Conservation (phyloP, 2,113 vertebrate species). For the Megaceryle maxima region DNA sequence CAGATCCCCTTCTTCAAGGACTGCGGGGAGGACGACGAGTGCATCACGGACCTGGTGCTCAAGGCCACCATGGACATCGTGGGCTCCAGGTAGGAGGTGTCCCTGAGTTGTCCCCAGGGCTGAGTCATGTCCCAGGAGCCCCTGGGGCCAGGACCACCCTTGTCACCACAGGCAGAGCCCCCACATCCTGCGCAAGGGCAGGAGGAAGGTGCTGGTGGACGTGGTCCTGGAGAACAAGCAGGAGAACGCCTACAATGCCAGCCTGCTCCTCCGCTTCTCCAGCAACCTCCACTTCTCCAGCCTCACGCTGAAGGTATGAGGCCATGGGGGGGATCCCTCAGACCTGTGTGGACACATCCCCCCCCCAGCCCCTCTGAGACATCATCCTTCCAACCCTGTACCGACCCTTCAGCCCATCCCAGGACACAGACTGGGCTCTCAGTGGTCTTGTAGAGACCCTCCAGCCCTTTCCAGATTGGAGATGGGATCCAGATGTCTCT, state of each 20-base stretch:
- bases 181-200: constrained; percentile 80
- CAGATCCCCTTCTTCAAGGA: constrained; percentile 96
- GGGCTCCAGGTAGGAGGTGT: constrained; percentile 81
- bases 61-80: constrained; percentile 81
- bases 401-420: neutral
- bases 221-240: constrained; percentile 84
- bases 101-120: neutral
- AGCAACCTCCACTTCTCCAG: constrained; percentile 92
- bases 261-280: constrained; percentile 86
- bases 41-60: constrained; percentile 86
- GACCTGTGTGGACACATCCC: too few relatives aligned
- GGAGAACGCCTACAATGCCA: constrained; percentile 94
- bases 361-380: neutral
- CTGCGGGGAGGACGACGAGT: constrained; percentile 91
- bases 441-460: neutral
- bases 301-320: constrained; percentile 79
- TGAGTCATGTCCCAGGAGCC: neutral
- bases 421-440: neutral
- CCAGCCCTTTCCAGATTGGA: too few relatives aligned
- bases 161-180: constrained; percentile 80
- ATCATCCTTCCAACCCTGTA: neutral
- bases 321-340: fast-evolving
- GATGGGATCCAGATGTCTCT: too few relatives aligned
- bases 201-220: constrained; percentile 80
- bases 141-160: neutral